Evolutionary conservation across 1,140 invertebrate genomes (phyloP), one percentile per base, ranked within the genome.

Genomic region (Camponotus pennsylvanicus): DNA sequence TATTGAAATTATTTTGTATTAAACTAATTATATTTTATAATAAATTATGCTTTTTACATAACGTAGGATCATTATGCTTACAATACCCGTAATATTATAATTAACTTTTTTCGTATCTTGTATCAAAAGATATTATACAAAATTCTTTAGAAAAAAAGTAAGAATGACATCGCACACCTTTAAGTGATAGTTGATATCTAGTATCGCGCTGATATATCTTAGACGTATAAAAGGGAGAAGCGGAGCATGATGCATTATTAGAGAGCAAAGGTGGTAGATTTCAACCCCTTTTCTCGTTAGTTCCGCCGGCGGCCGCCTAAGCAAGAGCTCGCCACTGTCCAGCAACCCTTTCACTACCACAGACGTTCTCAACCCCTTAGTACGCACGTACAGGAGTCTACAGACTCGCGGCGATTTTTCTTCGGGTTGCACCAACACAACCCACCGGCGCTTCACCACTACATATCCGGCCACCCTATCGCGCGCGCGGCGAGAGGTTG

Each of bases 281-380:
- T 86, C 91, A 89, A 85, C 67, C 88, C 37, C 75, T 89, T 78
- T 87, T 34, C 63, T 87, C 83, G 84, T 77, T 95, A 95, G 95
- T 95, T 94, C 93, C 80, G 77, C 73, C 84, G 91, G 80, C 88
- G 88, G 79, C 93, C 94, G 69, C 91, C 92, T 94, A 94, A 95
- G 94, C 92, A 92, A 91, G 95, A 94, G 94, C 90, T 94, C 95
- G 94, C 94, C 95, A 95, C 95, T 94, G 94, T 95, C 94, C 95
- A 94, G 95, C 89, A 92, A 94, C 93, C 94, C 93, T 93, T 92
- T 90, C 91, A 91, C 92, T 67, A 90, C 82, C 80, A 92, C 91
- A 90, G 85, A 93, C 92, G 55, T 57, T 52, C 77, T 82, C 76
- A 89, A 90, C 92, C 91, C 87, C 93, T 93, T 94, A 94, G 91